Evolutionary conservation across 2,797 vertebrate genomes (phyloP).

Genomic region (Esox masquinongy): DNA sequence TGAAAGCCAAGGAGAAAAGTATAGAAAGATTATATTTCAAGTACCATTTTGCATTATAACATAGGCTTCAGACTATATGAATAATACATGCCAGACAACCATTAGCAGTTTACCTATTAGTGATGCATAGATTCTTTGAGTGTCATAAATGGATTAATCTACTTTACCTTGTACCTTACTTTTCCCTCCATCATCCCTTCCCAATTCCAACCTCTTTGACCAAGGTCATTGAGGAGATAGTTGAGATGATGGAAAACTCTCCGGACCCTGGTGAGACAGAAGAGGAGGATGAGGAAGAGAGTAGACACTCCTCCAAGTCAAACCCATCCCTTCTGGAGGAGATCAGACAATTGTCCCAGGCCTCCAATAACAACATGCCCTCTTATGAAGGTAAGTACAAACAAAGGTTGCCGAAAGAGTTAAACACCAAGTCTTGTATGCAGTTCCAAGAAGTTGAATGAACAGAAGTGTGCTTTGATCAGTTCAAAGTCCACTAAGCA

Average conservation of each 20-base stretch:
- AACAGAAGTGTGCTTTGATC: background rate
- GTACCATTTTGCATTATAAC: background rate
- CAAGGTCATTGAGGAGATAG: constrained; percentile 94
- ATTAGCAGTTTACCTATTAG: background rate
- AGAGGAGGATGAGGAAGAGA: constrained; percentile 85
- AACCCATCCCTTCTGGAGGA: constrained; percentile 86
- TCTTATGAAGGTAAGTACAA: constrained; percentile 81
- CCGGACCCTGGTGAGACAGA: constrained; percentile 89
- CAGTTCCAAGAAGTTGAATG: background rate
- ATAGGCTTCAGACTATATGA: background rate
- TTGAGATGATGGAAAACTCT: constrained; percentile 96
- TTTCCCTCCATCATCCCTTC: background rate
- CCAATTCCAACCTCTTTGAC: background rate
- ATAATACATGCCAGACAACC: background rate
- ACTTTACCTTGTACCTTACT: background rate
- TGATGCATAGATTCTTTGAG: background rate
- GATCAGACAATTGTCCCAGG: constrained; percentile 84
- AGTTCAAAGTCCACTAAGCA: background rate
- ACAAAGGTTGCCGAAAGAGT: background rate
- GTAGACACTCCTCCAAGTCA: constrained; percentile 75
- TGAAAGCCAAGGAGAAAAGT: background rate
- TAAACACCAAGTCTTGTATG: background rate
- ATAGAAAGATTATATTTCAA: background rate
- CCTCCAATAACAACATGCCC: constrained; percentile 87
- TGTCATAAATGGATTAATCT: background rate